Percentiles rank a stretch among this genome's conserved stretches.
These are phyloP conservation scores for Gallinago media DNA, from an alignment of 2,113 vertebrate genomes.

Conservation along the genomic window DNA sequence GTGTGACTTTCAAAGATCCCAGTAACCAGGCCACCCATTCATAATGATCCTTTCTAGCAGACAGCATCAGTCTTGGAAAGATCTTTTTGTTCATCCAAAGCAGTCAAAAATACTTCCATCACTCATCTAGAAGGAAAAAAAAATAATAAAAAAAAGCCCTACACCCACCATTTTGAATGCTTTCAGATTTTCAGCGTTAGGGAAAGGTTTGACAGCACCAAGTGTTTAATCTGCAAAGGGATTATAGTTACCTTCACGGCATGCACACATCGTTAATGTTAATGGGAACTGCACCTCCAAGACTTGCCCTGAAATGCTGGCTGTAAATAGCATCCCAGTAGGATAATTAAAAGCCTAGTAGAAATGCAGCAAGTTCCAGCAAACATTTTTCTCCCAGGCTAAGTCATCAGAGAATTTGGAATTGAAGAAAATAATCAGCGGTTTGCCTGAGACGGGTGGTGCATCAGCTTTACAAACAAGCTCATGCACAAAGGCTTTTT, in stretches of 20 bases:
- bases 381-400: slow-evolving; percentile 16
- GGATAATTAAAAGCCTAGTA: slow-evolving; percentile 30
- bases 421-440: not conserved
- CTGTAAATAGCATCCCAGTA: slow-evolving; percentile 11
- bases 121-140: not conserved
- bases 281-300: not conserved
- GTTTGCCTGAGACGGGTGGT: not conserved
- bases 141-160: not conserved
- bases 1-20: not conserved
- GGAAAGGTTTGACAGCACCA: slow-evolving; percentile 12
- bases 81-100: not conserved
- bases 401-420: slow-evolving; percentile 1
- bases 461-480: not conserved
- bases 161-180: not conserved
- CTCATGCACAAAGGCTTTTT: not conserved
- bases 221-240: slow-evolving; percentile 9
- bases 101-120: not conserved
- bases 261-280: not conserved
- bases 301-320: not conserved
- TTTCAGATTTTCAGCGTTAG: slow-evolving; percentile 1
- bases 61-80: not conserved
- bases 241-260: slow-evolving; percentile 23
- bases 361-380: slow-evolving; percentile 14
- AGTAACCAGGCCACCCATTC: not conserved
- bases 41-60: not conserved